Evolutionary conservation across 2,888 invertebrate genomes (phyloP), one percentile per base, ranked within the genome.

Genomic region (Drosophila diplacantha): DNA sequence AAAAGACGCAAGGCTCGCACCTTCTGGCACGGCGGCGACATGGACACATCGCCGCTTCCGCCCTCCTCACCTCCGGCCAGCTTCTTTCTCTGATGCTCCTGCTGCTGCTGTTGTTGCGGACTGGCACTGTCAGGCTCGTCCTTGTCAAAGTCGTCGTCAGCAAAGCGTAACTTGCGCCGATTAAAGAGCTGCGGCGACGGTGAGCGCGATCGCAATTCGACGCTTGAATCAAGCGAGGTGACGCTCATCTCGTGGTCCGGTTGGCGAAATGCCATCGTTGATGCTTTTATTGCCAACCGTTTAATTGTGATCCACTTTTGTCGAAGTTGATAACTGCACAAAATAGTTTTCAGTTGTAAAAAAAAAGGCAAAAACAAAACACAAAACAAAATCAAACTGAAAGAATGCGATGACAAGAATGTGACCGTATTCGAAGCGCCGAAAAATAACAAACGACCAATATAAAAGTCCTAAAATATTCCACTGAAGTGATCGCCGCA

Each of bases 1-100:
- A 95, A 95, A 2, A 96, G 89, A 74, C 95, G 92, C 43, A 92
- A 85, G 6, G 91, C 91, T 69, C 91, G 88, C 24, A 92, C 91
- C 77, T 91, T 89, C 72, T 91, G 90, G 75, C 91, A 92, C 0
- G 92, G 91, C 12, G 91, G 91, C 29, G 88, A 88, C 62, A 87
- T 84, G 20, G 59, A 66, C 12, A 66, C 66, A 20, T 57, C 39
- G 16, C 24, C 49, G 31, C 34, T 55, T 12, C 18, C 51, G 20
- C 2, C n/a, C 9, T 6, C 52, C 16, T 52, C 22, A n/a, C 18
- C 29, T 8, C 41, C 4, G 18, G 37, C 18, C 22, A 59, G 12
- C 34, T 74, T 65, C 47, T 59, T 56, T 14, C 18, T 46, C 16
- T 63, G 75, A 14, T 61, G 60, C 31, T 56, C 29, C 12, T 29